Evolutionary conservation across 2,888 invertebrate genomes (phyloP).

Genomic region (Dicyrtoma fusca): DNA sequence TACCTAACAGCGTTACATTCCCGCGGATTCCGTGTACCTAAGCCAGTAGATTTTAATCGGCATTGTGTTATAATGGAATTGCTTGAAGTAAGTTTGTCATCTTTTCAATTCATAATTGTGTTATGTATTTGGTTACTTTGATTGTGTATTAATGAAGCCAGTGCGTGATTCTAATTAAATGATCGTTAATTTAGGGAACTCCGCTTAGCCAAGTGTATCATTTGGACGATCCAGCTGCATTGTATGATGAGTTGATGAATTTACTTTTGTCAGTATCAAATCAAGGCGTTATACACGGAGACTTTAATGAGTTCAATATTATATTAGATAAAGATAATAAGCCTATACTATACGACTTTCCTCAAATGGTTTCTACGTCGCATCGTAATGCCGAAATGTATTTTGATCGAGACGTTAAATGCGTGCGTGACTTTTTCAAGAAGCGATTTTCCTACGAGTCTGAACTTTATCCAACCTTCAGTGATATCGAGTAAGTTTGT

Average conservation of each 20-base stretch:
- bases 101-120: too few species aligned
- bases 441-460: slow-evolving; percentile 88
- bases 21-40: slow-evolving; percentile 90
- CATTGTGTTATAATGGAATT: slow-evolving; percentile 98
- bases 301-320: slow-evolving; percentile 99
- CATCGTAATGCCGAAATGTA: slow-evolving; percentile 89
- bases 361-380: slow-evolving; percentile 96
- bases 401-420: slow-evolving; percentile 93
- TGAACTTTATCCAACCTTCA: slow-evolving; percentile 75
- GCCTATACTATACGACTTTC: slow-evolving; percentile 93
- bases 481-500: slow-evolving; percentile 66
- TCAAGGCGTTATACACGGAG: slow-evolving; percentile 96
- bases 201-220: slow-evolving; percentile 64
- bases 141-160: not conserved
- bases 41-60: slow-evolving; percentile 87
- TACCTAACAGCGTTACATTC: slow-evolving; percentile 94
- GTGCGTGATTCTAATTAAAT: not conserved
- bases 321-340: slow-evolving; percentile 80
- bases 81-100: slow-evolving; percentile 65
- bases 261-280: slow-evolving; percentile 87
- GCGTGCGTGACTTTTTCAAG: slow-evolving; percentile 87
- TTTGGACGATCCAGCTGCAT: slow-evolving; percentile 70
- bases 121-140: not conserved
- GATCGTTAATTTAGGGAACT: slow-evolving; percentile 38
- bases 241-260: slow-evolving; percentile 94